Conservation (phyloP, 2,888 invertebrate genomes). For the Stegophylla sp. region DNA sequence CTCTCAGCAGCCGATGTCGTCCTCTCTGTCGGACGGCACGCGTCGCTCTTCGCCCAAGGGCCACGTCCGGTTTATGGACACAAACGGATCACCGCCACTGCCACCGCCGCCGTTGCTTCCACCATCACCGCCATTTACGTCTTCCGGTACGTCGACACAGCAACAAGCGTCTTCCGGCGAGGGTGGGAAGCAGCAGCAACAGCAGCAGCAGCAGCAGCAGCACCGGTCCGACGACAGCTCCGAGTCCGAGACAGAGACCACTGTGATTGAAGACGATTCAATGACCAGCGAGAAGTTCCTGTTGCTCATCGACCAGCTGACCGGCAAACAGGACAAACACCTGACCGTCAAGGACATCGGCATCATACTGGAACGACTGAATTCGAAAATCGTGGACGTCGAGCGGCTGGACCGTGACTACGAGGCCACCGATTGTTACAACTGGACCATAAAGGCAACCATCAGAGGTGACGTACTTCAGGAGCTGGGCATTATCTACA, state of each 20-base stretch:
- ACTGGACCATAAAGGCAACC: slow-evolving; percentile 96
- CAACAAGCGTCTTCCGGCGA: slow-evolving; percentile 64
- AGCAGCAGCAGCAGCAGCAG: slow-evolving; percentile 63
- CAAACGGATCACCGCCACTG: slow-evolving; percentile 67
- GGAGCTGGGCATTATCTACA: slow-evolving; percentile 91
- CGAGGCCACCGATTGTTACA: slow-evolving; percentile 91
- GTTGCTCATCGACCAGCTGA: slow-evolving; percentile 89
- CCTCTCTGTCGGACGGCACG: slow-evolving; percentile 64
- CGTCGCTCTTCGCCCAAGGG: slow-evolving; percentile 63
- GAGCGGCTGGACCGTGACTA: slow-evolving; percentile 89
- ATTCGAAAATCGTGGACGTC: slow-evolving; percentile 91
- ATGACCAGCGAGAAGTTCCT: slow-evolving; percentile 90
- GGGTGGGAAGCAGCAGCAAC: slow-evolving; percentile 63
- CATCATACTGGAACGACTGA: slow-evolving; percentile 88
- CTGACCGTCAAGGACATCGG: slow-evolving; percentile 94
- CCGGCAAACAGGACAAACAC: slow-evolving; percentile 89
- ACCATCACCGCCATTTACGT: slow-evolving; percentile 65
- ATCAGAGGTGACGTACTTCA: slow-evolving; percentile 89
- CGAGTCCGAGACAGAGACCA: slow-evolving; percentile 86
- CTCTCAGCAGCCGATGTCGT: slow-evolving; percentile 64
- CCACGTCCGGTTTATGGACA: slow-evolving; percentile 82
- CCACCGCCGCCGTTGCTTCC: slow-evolving; percentile 62
- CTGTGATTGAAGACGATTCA: slow-evolving; percentile 88
- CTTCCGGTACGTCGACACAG: slow-evolving; percentile 61
- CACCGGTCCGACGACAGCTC: slow-evolving; percentile 66